Percentiles rank a stretch among this genome's conserved stretches.
These are phyloP conservation scores for Butastur rufipennis DNA, from an alignment of 2,113 vertebrate genomes.

Conservation along the genomic window DNA sequence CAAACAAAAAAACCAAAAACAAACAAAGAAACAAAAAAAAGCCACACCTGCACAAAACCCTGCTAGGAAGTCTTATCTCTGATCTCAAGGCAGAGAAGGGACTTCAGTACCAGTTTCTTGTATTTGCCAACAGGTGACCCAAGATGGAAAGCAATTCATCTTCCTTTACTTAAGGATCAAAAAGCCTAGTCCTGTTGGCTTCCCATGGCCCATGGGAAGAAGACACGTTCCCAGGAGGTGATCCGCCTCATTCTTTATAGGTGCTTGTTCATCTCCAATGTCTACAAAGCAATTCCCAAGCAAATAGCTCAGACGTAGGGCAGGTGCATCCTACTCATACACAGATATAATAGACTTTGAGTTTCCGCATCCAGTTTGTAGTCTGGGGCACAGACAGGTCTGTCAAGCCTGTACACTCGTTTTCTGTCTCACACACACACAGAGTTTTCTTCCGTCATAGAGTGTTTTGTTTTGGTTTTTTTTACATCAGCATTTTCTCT, in stretches of 20 bases:
- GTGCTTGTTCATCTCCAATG: neutral
- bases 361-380: neutral
- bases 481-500: neutral
- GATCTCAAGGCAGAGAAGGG: neutral
- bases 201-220: neutral
- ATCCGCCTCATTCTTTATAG: neutral
- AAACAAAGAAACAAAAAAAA: neutral
- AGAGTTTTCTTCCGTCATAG: neutral
- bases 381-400: neutral
- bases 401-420: neutral
- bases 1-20: neutral
- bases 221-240: fast-evolving
- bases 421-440: neutral
- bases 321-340: neutral
- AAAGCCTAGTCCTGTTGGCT: neutral
- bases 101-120: neutral
- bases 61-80: neutral
- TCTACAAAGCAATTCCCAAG: neutral
- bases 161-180: neutral
- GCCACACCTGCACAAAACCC: neutral
- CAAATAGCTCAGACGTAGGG: neutral
- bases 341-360: neutral
- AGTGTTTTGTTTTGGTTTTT: neutral
- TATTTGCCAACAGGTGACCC: neutral
- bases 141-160: neutral